A percentile compares a stretch with the other conserved stretches of the same genome.
Evolutionary conservation across 2,113 vertebrate species (phyloP).

Genomic region (Alethe castanea): DNA sequence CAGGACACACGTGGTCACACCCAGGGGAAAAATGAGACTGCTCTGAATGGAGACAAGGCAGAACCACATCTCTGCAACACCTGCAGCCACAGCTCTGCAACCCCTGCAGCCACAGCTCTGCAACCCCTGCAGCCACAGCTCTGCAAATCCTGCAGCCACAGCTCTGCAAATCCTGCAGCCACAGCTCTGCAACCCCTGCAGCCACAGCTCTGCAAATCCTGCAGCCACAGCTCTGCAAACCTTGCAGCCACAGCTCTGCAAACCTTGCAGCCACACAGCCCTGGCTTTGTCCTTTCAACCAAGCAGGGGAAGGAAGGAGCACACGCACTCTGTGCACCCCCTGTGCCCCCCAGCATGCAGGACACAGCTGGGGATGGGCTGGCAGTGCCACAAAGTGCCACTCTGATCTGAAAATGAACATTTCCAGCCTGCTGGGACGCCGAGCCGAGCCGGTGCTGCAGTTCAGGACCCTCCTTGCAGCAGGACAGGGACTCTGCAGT

Average conservation of each 20-base stretch:
- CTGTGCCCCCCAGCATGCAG: neutral
- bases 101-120: too few relatives aligned
- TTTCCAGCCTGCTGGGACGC: neutral
- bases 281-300: neutral
- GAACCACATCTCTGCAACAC: neutral
- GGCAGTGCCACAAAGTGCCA: neutral
- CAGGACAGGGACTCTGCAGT: neutral
- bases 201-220: too few relatives aligned
- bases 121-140: too few relatives aligned
- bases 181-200: too few relatives aligned
- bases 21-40: neutral
- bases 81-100: neutral
- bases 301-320: neutral
- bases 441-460: too few relatives aligned
- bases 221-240: neutral
- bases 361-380: neutral
- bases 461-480: neutral
- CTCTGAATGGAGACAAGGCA: neutral
- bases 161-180: neutral
- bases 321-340: neutral
- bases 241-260: neutral
- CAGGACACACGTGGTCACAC: neutral
- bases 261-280: neutral
- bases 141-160: neutral
- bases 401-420: accelerated